These are phyloP conservation scores for Melanotaenia pygmaea DNA, from an alignment of 2,797 vertebrate genomes.

Conservation along the genomic window DNA sequence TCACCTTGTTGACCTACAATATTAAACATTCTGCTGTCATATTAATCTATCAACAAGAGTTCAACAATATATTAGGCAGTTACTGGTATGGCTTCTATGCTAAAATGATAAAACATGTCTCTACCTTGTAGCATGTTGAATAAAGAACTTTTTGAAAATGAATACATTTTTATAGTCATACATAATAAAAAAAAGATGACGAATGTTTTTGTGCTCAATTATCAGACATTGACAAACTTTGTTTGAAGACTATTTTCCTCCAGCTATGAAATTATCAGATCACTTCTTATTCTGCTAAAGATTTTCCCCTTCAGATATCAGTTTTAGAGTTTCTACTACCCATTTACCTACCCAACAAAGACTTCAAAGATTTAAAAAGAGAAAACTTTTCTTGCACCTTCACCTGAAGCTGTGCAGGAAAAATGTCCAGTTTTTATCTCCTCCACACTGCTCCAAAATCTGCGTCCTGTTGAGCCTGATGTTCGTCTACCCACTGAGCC, in stretches of 20 bases:
- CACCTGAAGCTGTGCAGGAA: slow-evolving; percentile 17
- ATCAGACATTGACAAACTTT: neutral
- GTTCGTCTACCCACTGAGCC: slow-evolving; percentile 21
- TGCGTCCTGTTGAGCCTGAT: slow-evolving; percentile 16
- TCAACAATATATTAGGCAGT: neutral
- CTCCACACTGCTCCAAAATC: slow-evolving; percentile 16
- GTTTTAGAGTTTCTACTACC: neutral
- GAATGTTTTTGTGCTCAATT: neutral
- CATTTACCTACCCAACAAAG: neutral
- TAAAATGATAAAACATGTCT: neutral
- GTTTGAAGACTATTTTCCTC: neutral
- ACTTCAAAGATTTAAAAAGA: neutral
- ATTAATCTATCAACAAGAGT: neutral
- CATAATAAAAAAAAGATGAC: too few relatives aligned
- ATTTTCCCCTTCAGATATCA: neutral
- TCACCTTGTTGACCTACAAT: neutral
- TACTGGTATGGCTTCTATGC: neutral
- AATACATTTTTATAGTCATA: too few relatives aligned
- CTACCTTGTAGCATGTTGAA: too few relatives aligned
- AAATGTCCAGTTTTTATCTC: slow-evolving; percentile 13
- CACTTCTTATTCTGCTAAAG: neutral
- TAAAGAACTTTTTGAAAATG: too few relatives aligned
- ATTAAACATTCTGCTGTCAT: neutral
- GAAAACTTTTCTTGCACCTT: slow-evolving; percentile 9
- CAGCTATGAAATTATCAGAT: neutral